Evolutionary conservation across 2,113 vertebrate species (phyloP), one percentile per base, ranked within the genome.

Genomic region (Esox niger): DNA sequence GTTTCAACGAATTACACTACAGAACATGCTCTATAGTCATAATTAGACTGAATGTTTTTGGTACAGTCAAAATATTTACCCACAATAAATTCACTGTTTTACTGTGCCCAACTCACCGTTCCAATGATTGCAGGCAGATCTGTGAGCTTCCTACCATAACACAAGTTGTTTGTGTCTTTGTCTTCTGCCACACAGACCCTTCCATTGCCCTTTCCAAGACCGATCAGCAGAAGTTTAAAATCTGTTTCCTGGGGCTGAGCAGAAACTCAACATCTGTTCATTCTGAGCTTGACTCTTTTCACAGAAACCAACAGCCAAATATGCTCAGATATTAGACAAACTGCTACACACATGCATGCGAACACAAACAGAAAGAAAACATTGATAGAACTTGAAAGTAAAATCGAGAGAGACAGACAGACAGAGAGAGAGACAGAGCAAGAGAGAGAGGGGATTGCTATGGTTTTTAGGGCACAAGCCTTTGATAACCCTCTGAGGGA

Each of bases 131-230:
- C 70, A 75, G 79, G 73, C 33, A 68, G 63, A 67, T 63, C 29
- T 78, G 80, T 61, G 66, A 62, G 62, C 66, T 70, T 76, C 59
- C 31, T 61, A 21, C 71, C 78, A 78, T 70, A 69, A 71, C 69
- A 74, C 62, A 64, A 68, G 63, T 38, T 72, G 60, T 58, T 67
- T 56, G 31, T 47, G 46, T 75, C 64, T 56, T 46, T 29, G n/a
- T 11, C 4, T 21, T 3, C 38, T 61, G 66, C 49, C 26, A 17
- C 29, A n/a, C n/a, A n/a, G n/a, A n/a, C n/a, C 66, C 31, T 15
- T 35, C 64, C 47, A 56, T 25, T 74, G 26, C 23, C 49, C 59
- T 52, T 57, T 62, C 47, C 59, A 65, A 47, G 69, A 62, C 71
- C 29, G 26, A 13, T 68, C 64, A 26, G 15, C 32, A 23, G 10